Evolutionary conservation across 2,888 invertebrate species (phyloP).

Genomic region (Epinotia ramella): DNA sequence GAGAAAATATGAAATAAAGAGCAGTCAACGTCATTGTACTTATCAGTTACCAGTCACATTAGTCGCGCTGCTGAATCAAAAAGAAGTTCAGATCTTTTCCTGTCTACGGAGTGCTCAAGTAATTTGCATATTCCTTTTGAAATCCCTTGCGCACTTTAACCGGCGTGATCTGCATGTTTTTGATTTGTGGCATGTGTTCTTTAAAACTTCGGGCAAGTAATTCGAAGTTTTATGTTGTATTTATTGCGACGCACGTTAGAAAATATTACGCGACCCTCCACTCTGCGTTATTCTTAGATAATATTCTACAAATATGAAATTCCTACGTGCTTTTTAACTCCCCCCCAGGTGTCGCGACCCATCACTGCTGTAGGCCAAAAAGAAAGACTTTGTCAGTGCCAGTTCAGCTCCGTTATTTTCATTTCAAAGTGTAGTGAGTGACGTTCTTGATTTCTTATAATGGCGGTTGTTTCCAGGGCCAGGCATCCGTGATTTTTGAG

Average conservation of each 20-base stretch:
- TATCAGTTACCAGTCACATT: slow-evolving; percentile 33
- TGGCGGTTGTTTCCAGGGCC: too few species aligned
- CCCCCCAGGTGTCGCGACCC: too few species aligned
- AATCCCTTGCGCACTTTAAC: slow-evolving; percentile 22
- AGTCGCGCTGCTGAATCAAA: slow-evolving; percentile 30
- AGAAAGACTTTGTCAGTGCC: too few species aligned
- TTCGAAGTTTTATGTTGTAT: slow-evolving; percentile 15
- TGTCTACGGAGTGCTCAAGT: slow-evolving; percentile 22
- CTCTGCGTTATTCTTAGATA: too few species aligned
- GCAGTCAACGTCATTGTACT: not conserved
- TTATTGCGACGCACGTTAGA: not conserved
- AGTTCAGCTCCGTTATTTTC: not conserved
- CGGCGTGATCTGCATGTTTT: slow-evolving; percentile 25
- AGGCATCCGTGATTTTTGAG: too few species aligned
- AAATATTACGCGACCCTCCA: too few species aligned
- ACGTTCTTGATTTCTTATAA: too few species aligned
- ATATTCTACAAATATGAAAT: too few species aligned
- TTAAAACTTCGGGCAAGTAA: slow-evolving; percentile 10
- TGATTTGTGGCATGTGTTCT: slow-evolving; percentile 29
- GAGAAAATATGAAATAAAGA: slow-evolving; percentile 2
- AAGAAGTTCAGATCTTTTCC: slow-evolving; percentile 21
- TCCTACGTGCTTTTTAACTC: too few species aligned
- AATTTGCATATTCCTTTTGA: slow-evolving; percentile 33
- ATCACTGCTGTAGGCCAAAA: too few species aligned
- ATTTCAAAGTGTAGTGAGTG: too few species aligned